Evolutionary conservation across 1,140 invertebrate genomes (phyloP).

Genomic region (Scaptodrosophila lebanonensis): DNA sequence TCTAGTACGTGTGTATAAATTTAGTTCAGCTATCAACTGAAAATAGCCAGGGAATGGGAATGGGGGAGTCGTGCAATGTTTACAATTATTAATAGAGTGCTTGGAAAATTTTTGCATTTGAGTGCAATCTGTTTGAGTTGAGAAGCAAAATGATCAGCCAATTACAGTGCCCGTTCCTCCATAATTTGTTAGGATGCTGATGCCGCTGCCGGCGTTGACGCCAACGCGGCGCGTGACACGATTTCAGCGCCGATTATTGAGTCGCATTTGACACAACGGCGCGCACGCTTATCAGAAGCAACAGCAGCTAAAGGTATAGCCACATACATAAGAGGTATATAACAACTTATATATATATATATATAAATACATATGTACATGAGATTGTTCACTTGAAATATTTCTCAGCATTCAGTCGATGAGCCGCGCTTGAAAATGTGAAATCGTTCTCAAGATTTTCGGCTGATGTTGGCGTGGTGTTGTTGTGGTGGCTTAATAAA

Average conservation of each 20-base stretch:
- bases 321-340: no score
- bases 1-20: slow-evolving; percentile 39
- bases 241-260: slow-evolving; percentile 28
- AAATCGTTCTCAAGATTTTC: slow-evolving; percentile 38
- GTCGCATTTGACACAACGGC: no score
- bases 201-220: neutral
- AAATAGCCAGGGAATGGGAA: slow-evolving; percentile 32
- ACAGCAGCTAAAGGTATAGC: no score
- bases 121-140: no score
- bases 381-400: slow-evolving; percentile 9
- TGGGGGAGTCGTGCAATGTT: slow-evolving; percentile 10
- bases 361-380: no score
- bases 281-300: no score
- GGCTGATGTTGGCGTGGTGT: neutral
- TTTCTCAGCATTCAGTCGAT: slow-evolving; percentile 54
- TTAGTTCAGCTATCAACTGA: slow-evolving; percentile 24
- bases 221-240: slow-evolving; percentile 28
- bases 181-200: no score
- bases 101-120: slow-evolving; percentile 8
- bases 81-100: slow-evolving; percentile 11
- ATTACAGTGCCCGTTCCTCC: no score
- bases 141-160: no score
- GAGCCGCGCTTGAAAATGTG: slow-evolving; percentile 60
- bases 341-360: no score
- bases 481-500: slow-evolving; percentile 8